Evolutionary conservation across 1,140 invertebrate species (phyloP).

Genomic region (Nasonia giraulti): DNA sequence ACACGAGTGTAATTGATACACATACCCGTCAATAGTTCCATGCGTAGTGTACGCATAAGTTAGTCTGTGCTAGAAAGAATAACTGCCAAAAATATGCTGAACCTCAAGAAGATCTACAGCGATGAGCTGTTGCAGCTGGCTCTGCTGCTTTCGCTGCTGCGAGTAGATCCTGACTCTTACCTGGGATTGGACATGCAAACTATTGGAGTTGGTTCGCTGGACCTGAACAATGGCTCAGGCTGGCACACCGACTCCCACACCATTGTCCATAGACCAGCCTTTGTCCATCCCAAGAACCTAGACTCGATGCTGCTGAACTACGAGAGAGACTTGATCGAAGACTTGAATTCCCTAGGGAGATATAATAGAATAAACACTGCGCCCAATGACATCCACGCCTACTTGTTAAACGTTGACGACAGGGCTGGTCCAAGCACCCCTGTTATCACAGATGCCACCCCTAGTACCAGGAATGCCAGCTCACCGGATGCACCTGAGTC

Average conservation of each 20-base stretch:
- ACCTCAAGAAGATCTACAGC: conserved; percentile 83
- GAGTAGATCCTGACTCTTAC: conserved; percentile 83
- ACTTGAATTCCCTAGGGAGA: conserved; percentile 82
- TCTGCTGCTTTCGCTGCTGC: conserved; percentile 83
- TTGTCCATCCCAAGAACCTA: conserved; percentile 83
- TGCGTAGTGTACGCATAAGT: neutral
- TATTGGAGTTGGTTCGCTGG: conserved; percentile 75
- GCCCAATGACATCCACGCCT: conserved; percentile 74
- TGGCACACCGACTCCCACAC: conserved; percentile 78
- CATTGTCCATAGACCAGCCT: conserved; percentile 75
- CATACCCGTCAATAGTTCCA: neutral
- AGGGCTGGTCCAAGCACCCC: conserved; percentile 60
- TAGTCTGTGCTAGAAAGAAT: conserved; percentile 50
- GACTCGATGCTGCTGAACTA: conserved; percentile 84
- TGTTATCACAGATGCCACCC: conserved; percentile 42
- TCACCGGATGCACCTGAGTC: conserved; percentile 58
- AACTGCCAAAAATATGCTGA: conserved; percentile 76
- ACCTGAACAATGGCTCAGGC: conserved; percentile 80
- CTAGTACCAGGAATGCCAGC: conserved; percentile 58
- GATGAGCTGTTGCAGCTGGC: conserved; percentile 88
- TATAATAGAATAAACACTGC: conserved; percentile 73
- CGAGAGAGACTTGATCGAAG: conserved; percentile 84
- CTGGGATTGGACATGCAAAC: conserved; percentile 76
- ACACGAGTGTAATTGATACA: neutral
- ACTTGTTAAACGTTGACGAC: conserved; percentile 74